Conservation (phyloP, 2,888 invertebrate species). For the Invenusta paracnida region DNA sequence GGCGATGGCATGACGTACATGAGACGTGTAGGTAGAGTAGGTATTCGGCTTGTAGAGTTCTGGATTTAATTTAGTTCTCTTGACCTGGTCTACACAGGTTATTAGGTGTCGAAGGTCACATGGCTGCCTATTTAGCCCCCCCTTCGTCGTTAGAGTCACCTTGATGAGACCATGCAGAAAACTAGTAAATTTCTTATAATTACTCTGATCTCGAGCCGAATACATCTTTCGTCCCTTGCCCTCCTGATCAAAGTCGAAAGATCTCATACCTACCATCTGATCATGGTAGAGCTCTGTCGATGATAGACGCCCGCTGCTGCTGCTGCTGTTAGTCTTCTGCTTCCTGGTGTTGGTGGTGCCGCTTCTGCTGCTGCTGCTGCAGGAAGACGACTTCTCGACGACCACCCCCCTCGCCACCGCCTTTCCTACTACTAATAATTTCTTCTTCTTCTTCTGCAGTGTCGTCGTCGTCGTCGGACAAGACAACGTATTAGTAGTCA, state of each 20-base stretch:
- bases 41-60: not conserved
- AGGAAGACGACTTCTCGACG: too few species aligned
- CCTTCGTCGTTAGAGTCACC: not conserved
- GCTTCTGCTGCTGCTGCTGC: too few species aligned
- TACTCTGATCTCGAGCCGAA: not conserved
- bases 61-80: not conserved
- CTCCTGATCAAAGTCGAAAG: not conserved
- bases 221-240: not conserved
- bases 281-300: not conserved
- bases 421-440: too few species aligned
- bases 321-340: too few species aligned
- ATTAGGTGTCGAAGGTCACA: not conserved
- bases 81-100: not conserved
- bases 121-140: not conserved
- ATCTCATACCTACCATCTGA: not conserved
- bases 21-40: not conserved
- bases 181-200: not conserved
- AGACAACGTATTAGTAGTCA: too few species aligned
- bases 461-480: too few species aligned
- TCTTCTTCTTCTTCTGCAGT: too few species aligned
- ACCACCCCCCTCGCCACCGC: too few species aligned
- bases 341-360: too few species aligned
- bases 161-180: not conserved
- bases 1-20: not conserved
- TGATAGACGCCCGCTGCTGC: not conserved